Evolutionary conservation across 2,888 invertebrate genomes (phyloP).

Genomic region (Oscheius sp.): DNA sequence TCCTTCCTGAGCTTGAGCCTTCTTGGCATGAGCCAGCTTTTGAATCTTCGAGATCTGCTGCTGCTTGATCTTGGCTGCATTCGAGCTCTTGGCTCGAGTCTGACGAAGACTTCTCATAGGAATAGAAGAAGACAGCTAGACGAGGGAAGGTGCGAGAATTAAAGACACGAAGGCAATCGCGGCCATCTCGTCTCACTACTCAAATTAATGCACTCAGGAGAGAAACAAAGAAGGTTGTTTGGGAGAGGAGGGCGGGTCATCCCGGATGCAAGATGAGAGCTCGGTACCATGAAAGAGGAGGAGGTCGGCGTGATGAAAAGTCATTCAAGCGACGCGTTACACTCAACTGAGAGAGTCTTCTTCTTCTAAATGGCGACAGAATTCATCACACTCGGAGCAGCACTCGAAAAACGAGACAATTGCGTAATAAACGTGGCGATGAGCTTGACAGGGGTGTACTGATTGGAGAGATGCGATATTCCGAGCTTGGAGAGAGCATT

Average conservation of each 20-base stretch:
- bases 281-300: constrained; percentile 26
- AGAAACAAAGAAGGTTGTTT: constrained; percentile 21
- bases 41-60: constrained; percentile 32
- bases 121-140: constrained; percentile 9
- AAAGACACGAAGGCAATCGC: constrained; percentile 35
- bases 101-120: constrained; percentile 18
- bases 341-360: constrained; percentile 4
- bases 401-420: constrained; percentile 3
- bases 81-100: constrained; percentile 5
- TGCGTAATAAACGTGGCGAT: neutral
- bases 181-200: constrained; percentile 27
- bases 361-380: too few relatives aligned
- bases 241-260: constrained; percentile 30
- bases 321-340: constrained; percentile 37
- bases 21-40: constrained; percentile 11
- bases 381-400: neutral
- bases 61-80: constrained; percentile 27
- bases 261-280: constrained; percentile 29
- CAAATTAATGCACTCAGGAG: constrained; percentile 39
- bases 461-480: neutral
- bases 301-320: constrained; percentile 36
- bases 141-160: constrained; percentile 13
- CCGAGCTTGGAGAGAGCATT: too few relatives aligned
- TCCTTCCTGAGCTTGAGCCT: constrained; percentile 3
- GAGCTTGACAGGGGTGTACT: neutral